Evolutionary conservation across 2,888 invertebrate species (phyloP), one percentile per base, ranked within the genome.

Genomic region (Chalcis sispes): DNA sequence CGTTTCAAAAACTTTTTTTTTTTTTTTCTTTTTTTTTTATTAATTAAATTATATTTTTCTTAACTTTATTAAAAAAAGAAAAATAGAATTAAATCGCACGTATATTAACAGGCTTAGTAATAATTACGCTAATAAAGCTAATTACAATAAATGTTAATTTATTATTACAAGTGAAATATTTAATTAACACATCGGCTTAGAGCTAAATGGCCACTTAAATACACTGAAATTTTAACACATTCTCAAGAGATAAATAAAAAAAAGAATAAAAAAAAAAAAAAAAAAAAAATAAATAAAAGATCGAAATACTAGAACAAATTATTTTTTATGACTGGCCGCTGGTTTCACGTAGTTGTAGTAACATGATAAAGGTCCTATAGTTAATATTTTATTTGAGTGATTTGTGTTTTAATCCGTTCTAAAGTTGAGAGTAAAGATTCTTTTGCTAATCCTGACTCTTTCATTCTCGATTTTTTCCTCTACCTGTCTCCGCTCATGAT

Each of bases 321-420:
- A 62, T 54, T 59, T 32, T 64, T 52, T 50, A 62, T 36, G 67
- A 36, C 59, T 66, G 40, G 59, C 23, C 23, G 58, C 64, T 40
- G 48, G 15, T 29, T 36, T 54, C 32, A 42, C 7, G 42, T 42
- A 8, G 2, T 36, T 10, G 50, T 36, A 58, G 58, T 67, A 67
- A 76, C 66, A 48, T 46, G 74, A 74, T 74, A 77, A 74, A 77
- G 77, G 72, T 66, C 77, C 74, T 73, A 77, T 73, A 73, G 73
- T 77, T 74, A 72, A 74, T 66, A 77, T 71, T 77, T 77, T 74
- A 74, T 77, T 77, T 74, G 77, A 74, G 74, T 75, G 77, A 77
- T 77, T 75, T 74, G 77, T 75, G 72, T 74, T 73, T 77, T 77
- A 77, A 77, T 77, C 77, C 77, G 72, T 50, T 65, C 69, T 27